A percentile compares a stretch with the other conserved stretches of the same genome.
Evolutionary conservation across 2,888 invertebrate genomes (phyloP).

Genomic region (Tinea pellionella): DNA sequence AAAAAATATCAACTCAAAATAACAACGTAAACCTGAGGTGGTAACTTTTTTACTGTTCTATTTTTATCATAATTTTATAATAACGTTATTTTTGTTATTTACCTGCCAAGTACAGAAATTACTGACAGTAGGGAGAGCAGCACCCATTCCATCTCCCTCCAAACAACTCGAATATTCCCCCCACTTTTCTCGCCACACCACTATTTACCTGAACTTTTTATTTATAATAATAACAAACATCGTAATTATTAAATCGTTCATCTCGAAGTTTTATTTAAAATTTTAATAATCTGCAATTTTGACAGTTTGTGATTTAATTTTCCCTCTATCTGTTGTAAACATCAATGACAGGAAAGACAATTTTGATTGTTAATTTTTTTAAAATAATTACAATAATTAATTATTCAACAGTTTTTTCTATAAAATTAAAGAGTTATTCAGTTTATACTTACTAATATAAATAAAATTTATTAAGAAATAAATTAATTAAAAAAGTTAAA

Average conservation of each 20-base stretch:
- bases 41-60: no score
- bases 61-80: no score
- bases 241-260: neutral
- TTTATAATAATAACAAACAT: neutral
- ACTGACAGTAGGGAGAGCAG: neutral
- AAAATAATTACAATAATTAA: no score
- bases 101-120: neutral
- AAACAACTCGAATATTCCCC: constrained; percentile 18
- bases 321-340: neutral
- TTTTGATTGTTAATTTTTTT: no score
- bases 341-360: no score
- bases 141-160: constrained; percentile 23
- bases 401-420: no score
- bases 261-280: neutral
- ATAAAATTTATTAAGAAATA: no score
- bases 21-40: no score
- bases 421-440: no score
- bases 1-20: no score
- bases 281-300: neutral
- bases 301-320: neutral
- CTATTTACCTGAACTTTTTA: constrained; percentile 14
- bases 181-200: constrained; percentile 17
- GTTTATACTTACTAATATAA: no score
- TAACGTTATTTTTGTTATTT: neutral
- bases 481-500: no score